These are phyloP conservation scores for Aleiodes leptofemur DNA, from an alignment of 2,888 invertebrate species.

Conservation along the genomic window DNA sequence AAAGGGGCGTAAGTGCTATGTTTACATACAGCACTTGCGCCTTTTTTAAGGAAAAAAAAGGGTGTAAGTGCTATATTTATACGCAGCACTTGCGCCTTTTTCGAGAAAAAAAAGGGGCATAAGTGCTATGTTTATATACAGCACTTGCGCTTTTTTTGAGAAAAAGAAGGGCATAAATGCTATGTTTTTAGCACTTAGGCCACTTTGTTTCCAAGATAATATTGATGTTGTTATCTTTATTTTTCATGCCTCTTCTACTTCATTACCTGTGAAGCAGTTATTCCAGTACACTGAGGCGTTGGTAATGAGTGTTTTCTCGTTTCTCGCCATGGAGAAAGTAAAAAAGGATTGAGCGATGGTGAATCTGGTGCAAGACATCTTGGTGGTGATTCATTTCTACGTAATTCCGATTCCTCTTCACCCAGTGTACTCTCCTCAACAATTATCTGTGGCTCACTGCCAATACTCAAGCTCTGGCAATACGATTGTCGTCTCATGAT, in stretches of 20 bases:
- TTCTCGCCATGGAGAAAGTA: constrained; percentile 88
- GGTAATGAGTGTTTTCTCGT: constrained; percentile 89
- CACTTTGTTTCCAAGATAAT: too few relatives aligned
- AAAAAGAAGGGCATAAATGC: too few relatives aligned
- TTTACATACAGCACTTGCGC: too few relatives aligned
- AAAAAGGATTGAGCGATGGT: constrained; percentile 85
- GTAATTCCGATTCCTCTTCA: constrained; percentile 80
- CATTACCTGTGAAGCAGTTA: constrained; percentile 86
- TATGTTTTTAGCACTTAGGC: too few relatives aligned
- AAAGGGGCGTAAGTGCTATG: too few relatives aligned
- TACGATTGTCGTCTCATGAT: constrained; percentile 69
- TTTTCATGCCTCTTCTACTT: background rate
- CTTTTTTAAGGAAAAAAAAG: too few relatives aligned
- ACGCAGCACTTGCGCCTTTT: too few relatives aligned
- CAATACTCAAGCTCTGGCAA: constrained; percentile 64
- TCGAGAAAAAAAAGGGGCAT: too few relatives aligned
- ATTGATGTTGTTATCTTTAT: background rate
- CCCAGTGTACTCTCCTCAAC: constrained; percentile 86
- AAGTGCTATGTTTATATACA: too few relatives aligned
- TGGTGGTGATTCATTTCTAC: constrained; percentile 76
- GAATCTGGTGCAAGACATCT: constrained; percentile 86
- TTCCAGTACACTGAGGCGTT: constrained; percentile 90
- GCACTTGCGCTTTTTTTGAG: too few relatives aligned
- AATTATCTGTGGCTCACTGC: constrained; percentile 87
- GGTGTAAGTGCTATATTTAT: too few relatives aligned